Conservation (phyloP, 2,113 vertebrate genomes). For the Mystacornis crossleyi region DNA sequence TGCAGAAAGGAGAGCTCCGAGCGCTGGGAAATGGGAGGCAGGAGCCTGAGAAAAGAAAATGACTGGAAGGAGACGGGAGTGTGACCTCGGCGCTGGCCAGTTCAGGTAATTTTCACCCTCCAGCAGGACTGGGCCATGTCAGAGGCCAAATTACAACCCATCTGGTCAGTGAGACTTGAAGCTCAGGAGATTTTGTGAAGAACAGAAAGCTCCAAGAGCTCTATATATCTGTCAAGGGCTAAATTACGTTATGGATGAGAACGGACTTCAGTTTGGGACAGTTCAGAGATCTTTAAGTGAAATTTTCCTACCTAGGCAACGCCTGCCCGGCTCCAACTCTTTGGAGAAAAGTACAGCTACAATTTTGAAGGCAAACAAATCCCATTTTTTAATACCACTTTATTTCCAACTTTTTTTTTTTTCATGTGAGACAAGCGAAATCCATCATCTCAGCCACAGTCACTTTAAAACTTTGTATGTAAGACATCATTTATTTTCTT, state of each 20-base stretch:
- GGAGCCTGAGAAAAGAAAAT: constrained; percentile 28
- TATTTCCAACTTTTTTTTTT: not conserved
- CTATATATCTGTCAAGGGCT: constrained; percentile 65
- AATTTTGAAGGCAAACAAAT: constrained; percentile 4
- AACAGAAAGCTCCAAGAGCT: constrained; percentile 53
- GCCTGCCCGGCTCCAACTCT: constrained; percentile 7
- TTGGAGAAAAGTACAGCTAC: constrained; percentile 14
- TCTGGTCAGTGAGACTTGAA: constrained; percentile 68
- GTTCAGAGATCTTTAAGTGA: constrained; percentile 63
- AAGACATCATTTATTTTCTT: not conserved
- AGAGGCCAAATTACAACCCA: constrained; percentile 66
- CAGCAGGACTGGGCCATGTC: constrained; percentile 45
- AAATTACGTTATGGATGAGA: constrained; percentile 66
- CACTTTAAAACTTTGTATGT: not conserved
- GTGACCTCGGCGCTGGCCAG: constrained; percentile 24
- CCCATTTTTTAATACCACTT: not conserved
- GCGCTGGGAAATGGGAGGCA: not conserved
- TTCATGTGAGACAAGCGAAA: not conserved
- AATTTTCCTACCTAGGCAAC: constrained; percentile 48
- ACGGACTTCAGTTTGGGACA: constrained; percentile 61
- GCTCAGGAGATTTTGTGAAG: constrained; percentile 58
- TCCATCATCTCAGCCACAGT: not conserved
- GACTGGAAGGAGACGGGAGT: not conserved
- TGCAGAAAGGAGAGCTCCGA: not conserved
- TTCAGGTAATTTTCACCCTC: constrained; percentile 62